Evolutionary conservation across 1,140 invertebrate species (phyloP).

Genomic region (Pseudobourletiella spinata): DNA sequence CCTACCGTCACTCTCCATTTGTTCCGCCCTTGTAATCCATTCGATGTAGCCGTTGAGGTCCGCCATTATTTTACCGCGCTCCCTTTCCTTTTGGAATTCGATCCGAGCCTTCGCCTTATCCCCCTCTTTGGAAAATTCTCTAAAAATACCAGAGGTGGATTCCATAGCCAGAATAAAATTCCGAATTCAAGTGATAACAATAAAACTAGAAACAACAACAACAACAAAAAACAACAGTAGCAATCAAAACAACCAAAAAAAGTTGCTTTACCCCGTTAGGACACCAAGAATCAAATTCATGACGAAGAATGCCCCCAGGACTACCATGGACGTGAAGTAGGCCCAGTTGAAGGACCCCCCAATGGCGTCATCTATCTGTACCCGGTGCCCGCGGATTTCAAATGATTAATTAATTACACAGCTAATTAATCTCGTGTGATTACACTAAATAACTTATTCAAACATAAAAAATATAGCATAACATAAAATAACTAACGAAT

Average conservation of each 20-base stretch:
- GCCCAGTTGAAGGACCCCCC: conserved; percentile 97
- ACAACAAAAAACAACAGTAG: too few relatives aligned
- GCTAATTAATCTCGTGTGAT: background rate
- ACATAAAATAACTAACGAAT: background rate
- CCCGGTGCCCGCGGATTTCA: conserved; percentile 15
- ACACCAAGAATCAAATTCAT: conserved; percentile 99
- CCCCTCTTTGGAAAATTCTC: conserved; percentile 99
- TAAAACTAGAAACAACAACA: background rate
- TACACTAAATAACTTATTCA: background rate
- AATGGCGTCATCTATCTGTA: conserved; percentile 88
- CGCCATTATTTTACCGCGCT: conserved; percentile 97
- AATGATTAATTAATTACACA: background rate
- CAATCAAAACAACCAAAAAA: too few relatives aligned
- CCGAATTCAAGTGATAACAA: background rate
- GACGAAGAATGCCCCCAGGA: conserved; percentile 98
- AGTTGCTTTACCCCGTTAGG: conserved; percentile 95
- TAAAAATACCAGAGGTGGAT: conserved; percentile 35
- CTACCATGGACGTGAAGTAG: conserved; percentile 97
- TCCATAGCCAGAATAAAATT: too few relatives aligned
- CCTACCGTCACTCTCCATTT: conserved; percentile 95
- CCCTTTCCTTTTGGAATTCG: conserved; percentile 95
- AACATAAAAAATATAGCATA: background rate
- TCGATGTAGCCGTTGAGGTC: conserved; percentile 95
- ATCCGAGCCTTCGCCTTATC: conserved; percentile 97
- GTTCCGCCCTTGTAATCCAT: conserved; percentile 99